Conservation (phyloP, 2,888 invertebrate species). For the Morpho helenor region DNA sequence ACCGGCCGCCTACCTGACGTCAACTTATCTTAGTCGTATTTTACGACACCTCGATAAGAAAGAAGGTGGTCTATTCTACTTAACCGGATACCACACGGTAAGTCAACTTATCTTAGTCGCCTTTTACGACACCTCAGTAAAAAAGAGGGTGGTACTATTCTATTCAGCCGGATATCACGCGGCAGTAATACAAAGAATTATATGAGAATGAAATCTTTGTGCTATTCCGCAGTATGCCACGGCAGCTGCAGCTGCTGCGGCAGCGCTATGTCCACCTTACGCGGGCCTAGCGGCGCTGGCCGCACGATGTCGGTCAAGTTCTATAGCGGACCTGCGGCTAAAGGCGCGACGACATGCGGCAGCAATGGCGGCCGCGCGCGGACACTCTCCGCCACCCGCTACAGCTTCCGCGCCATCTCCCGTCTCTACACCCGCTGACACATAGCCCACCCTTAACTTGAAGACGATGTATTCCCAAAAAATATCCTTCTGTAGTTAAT, state of each 20-base stretch:
- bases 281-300: conserved; percentile 90
- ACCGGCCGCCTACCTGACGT: no score
- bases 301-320: conserved; percentile 91
- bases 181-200: background rate
- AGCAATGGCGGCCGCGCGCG: conserved; percentile 84
- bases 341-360: conserved; percentile 97
- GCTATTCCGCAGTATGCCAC: conserved; percentile 51
- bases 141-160: no score
- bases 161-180: no score
- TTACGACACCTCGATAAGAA: no score
- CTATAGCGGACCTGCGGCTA: conserved; percentile 95
- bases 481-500: conserved; percentile 2
- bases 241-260: conserved; percentile 76
- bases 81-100: no score
- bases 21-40: no score
- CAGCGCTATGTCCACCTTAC: conserved; percentile 82
- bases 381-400: conserved; percentile 44
- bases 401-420: conserved; percentile 35
- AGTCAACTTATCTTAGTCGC: no score
- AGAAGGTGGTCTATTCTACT: no score
- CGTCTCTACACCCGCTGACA: conserved; percentile 48
- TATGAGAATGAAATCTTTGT: background rate
- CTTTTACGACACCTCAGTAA: no score
- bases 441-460: conserved; percentile 41
- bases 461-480: background rate